phyloP scores from a whole-genome alignment of 2,888 invertebrate genomes.

The Chironomus tentans region DNA sequence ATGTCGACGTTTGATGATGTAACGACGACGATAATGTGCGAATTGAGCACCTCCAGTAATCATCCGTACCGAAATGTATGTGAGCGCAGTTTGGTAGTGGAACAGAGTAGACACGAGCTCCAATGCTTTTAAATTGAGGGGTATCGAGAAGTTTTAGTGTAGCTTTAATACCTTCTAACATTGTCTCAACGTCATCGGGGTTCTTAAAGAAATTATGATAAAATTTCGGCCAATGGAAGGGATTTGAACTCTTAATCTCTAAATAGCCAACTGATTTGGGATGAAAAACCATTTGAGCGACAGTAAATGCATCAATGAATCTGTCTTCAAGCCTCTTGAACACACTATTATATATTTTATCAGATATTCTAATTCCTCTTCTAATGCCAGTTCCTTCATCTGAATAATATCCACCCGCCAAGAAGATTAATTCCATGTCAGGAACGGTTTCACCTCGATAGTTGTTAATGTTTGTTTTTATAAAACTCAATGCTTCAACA shows the following conservation, averaged over 20 bases:
- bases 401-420: conserved; percentile 53
- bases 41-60: conserved; percentile 62
- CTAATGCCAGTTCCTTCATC: conserved; percentile 50
- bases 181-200: conserved; percentile 51
- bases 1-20: conserved; percentile 59
- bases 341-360: conserved; percentile 47
- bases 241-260: conserved; percentile 60
- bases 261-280: conserved; percentile 65
- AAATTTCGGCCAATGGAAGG: conserved; percentile 65
- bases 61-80: conserved; percentile 48
- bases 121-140: conserved; percentile 49
- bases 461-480: conserved; percentile 46
- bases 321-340: conserved; percentile 48
- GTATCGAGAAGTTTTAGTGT: conserved; percentile 50
- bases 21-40: conserved; percentile 51
- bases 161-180: conserved; percentile 54
- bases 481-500: conserved; percentile 57
- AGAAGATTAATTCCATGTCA: conserved; percentile 56
- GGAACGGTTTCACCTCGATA: conserved; percentile 53
- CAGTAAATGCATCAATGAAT: conserved; percentile 48
- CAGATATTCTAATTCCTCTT: conserved; percentile 48
- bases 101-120: conserved; percentile 45
- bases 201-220: conserved; percentile 71
- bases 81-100: conserved; percentile 46
- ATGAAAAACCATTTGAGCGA: conserved; percentile 60